These are phyloP conservation scores for Paedocypris sp. DNA, from an alignment of 2,113 vertebrate genomes.

Conservation along the genomic window DNA sequence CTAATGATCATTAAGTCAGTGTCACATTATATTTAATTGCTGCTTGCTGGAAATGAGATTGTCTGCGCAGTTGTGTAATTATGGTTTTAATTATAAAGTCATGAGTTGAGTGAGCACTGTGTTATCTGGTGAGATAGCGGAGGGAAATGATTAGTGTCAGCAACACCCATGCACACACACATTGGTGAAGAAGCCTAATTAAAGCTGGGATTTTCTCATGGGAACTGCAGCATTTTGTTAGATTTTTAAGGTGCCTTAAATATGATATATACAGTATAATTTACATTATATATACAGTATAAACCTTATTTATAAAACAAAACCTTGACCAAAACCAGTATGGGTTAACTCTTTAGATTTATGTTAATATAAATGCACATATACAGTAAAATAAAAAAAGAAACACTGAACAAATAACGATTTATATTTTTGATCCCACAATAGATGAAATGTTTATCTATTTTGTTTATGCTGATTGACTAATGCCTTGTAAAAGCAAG, in stretches of 20 bases:
- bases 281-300: too few relatives aligned
- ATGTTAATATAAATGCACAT: too few relatives aligned
- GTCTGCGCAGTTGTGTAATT: conserved; percentile 33
- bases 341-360: too few relatives aligned
- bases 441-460: too few relatives aligned
- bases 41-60: conserved; percentile 25
- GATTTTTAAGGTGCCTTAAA: not conserved
- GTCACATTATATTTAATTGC: conserved; percentile 35
- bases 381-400: too few relatives aligned
- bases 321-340: too few relatives aligned
- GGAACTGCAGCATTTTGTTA: not conserved
- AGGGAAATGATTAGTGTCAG: not conserved
- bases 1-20: conserved; percentile 32
- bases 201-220: not conserved
- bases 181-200: not conserved
- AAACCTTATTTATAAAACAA: too few relatives aligned
- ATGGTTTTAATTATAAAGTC: conserved; percentile 36
- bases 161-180: not conserved
- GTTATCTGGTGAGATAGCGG: conserved; percentile 12
- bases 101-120: conserved; percentile 19
- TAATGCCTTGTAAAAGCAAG: too few relatives aligned
- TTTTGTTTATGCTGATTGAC: too few relatives aligned
- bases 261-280: too few relatives aligned
- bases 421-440: too few relatives aligned
- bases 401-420: too few relatives aligned